These are phyloP conservation scores for Melinopterus prodromus DNA, from an alignment of 2,888 invertebrate species.

Conservation along the genomic window DNA sequence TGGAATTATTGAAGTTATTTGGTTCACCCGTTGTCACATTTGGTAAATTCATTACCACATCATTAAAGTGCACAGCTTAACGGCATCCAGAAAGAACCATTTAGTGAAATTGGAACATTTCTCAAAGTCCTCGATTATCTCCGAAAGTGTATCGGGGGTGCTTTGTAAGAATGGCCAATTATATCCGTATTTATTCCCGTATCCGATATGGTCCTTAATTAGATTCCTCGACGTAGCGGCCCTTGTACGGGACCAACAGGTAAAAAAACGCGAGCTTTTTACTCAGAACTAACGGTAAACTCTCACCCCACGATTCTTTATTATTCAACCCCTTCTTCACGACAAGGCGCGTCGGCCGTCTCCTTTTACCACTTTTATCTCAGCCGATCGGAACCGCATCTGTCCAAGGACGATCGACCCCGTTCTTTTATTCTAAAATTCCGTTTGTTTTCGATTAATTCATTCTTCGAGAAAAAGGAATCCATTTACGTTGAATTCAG, in stretches of 20 bases:
- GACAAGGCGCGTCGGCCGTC: not conserved
- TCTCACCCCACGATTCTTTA: not conserved
- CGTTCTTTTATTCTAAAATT: not conserved
- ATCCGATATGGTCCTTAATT: constrained; percentile 4
- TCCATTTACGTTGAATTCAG: not conserved
- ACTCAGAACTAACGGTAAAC: not conserved
- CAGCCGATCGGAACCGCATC: not conserved
- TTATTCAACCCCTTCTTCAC: not conserved
- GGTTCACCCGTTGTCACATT: not conserved
- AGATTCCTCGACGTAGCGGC: not conserved
- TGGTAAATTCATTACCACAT: not conserved
- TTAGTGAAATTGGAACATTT: not conserved
- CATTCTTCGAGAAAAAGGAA: not conserved
- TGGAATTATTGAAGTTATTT: not conserved
- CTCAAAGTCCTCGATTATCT: not conserved
- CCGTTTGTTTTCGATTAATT: constrained; percentile 4
- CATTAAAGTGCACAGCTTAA: not conserved
- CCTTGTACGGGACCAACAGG: not conserved
- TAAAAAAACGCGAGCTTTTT: not conserved
- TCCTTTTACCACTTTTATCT: not conserved
- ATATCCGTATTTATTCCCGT: not conserved
- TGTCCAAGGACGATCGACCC: not conserved
- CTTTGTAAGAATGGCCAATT: not conserved
- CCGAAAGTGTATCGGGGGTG: not conserved
- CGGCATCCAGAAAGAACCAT: not conserved